Evolutionary conservation across 2,113 vertebrate genomes (phyloP).

Genomic region (Pseudorectes ferrugineus): DNA sequence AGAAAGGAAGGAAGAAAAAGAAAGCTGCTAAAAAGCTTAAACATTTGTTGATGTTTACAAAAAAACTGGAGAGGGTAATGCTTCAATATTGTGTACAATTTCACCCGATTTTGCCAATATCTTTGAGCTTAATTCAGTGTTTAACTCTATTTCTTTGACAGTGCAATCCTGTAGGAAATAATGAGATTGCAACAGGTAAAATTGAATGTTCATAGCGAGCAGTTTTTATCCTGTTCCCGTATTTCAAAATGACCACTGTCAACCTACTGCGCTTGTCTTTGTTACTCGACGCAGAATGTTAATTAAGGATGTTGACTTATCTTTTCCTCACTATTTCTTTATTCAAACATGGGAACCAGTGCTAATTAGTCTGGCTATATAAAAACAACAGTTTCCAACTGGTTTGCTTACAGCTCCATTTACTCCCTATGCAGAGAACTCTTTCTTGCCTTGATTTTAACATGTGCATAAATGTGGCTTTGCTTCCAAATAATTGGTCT

Average conservation of each 20-base stretch:
- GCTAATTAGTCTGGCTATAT: not conserved
- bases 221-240: not conserved
- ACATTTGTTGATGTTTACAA: not conserved
- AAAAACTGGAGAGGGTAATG: not conserved
- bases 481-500: not conserved
- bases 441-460: not conserved
- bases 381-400: not conserved
- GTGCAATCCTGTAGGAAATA: not conserved
- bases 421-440: not conserved
- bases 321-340: not conserved
- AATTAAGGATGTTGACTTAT: not conserved
- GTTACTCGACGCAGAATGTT: not conserved
- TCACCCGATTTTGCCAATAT: not conserved
- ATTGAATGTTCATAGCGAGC: not conserved
- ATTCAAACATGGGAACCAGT: not conserved
- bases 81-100: not conserved
- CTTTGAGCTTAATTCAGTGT: not conserved
- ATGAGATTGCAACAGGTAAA: not conserved
- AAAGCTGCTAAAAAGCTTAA: not conserved
- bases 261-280: not conserved
- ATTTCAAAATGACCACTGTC: not conserved
- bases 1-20: fast-evolving
- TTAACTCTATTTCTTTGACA: not conserved
- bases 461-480: not conserved
- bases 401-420: not conserved